These are phyloP conservation scores for Philopedon plagiatum DNA, from an alignment of 2,888 invertebrate genomes.

Conservation along the genomic window DNA sequence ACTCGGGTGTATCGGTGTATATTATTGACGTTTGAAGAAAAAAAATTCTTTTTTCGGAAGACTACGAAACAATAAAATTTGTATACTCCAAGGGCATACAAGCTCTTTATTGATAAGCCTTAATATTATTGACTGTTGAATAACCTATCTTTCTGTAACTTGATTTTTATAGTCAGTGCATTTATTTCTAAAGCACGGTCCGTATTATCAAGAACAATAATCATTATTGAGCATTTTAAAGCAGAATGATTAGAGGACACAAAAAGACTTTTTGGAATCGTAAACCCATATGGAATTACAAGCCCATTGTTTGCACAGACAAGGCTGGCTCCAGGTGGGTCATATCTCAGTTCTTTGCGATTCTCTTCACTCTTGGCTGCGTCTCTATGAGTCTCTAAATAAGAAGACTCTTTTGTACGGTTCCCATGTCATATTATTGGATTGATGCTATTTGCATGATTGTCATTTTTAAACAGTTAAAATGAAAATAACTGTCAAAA, in stretches of 20 bases:
- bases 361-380: constrained; percentile 54
- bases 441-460: background rate
- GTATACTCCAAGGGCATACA: too few species aligned
- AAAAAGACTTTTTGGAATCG: constrained; percentile 10
- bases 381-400: constrained; percentile 28
- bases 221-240: constrained; percentile 5
- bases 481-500: too few species aligned
- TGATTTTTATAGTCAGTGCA: background rate
- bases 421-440: constrained; percentile 23
- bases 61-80: too few species aligned
- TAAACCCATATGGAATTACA: constrained; percentile 59
- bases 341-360: constrained; percentile 50
- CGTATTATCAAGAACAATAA: background rate
- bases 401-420: constrained; percentile 26
- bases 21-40: too few species aligned
- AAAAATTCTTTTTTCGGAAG: too few species aligned
- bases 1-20: too few species aligned
- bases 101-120: too few species aligned
- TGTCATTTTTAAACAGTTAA: background rate
- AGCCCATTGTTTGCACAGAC: constrained; percentile 57
- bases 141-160: too few species aligned
- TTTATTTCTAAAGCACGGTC: background rate
- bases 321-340: constrained; percentile 58
- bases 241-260: constrained; percentile 22
- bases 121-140: too few species aligned